Conservation (phyloP, 2,113 vertebrate species). For the Oenanthe oenanthe region DNA sequence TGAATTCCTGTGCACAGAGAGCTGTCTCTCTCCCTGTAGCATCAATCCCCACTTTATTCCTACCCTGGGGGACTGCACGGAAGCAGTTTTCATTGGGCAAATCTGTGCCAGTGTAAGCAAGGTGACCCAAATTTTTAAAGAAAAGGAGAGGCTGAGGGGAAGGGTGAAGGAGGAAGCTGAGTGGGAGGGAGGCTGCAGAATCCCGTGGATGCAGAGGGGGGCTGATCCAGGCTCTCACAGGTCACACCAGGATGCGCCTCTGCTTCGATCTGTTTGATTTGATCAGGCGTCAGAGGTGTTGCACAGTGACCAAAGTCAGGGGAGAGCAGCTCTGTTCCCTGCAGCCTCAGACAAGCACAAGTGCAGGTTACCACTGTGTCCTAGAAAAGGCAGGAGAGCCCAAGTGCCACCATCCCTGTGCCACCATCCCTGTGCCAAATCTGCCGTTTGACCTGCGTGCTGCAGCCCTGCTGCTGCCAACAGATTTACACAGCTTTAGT, state of each 20-base stretch:
- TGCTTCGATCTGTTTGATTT: neutral
- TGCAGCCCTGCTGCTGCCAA: neutral
- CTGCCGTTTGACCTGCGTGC: neutral
- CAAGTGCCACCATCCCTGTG: neutral
- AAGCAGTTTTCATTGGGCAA: neutral
- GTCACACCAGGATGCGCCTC: neutral
- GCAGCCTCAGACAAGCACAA: neutral
- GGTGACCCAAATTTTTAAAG: constrained; percentile 36
- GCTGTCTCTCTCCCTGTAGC: neutral
- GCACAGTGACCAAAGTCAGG: neutral
- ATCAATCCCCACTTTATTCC: neutral
- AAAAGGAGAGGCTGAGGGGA: neutral
- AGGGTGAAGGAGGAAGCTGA: neutral
- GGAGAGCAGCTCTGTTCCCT: neutral
- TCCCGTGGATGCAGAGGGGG: neutral
- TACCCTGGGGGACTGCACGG: neutral
- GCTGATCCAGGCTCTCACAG: neutral
- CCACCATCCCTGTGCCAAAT: accelerated
- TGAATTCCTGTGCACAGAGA: neutral
- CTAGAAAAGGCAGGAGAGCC: neutral
- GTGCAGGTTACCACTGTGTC: neutral
- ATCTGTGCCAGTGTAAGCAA: neutral
- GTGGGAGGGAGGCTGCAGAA: neutral
- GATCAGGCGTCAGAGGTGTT: neutral
- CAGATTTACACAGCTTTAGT: neutral